Evolutionary conservation across 2,888 invertebrate species (phyloP).

Genomic region (Halictus quadricinctus): DNA sequence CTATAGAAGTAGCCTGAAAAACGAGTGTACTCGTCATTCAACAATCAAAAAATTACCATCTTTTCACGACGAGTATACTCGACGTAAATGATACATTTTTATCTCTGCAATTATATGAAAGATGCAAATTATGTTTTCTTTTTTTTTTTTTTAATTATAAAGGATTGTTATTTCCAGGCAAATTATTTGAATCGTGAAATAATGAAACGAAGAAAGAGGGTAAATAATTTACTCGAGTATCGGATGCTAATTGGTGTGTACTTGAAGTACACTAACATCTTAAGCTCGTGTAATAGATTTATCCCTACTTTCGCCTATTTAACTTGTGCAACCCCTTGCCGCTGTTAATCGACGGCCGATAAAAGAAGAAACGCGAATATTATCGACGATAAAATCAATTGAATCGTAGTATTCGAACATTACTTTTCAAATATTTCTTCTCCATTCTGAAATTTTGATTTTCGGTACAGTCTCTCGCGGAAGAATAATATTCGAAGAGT

Average conservation of each 20-base stretch:
- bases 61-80: not conserved
- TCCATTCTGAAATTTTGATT: not conserved
- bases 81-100: not conserved
- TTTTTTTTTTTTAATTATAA: not conserved
- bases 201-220: not conserved
- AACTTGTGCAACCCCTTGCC: slow-evolving; percentile 4
- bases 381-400: not conserved
- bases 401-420: not conserved
- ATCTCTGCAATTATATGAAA: not conserved
- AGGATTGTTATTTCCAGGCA: not conserved
- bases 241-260: not conserved
- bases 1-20: not conserved
- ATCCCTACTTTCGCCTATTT: not conserved
- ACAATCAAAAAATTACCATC: not conserved
- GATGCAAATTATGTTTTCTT: not conserved
- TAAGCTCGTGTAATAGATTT: slow-evolving; percentile 8
- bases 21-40: not conserved
- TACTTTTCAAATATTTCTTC: not conserved
- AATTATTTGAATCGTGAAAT: not conserved
- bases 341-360: slow-evolving; percentile 1
- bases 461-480: not conserved
- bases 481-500: not conserved
- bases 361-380: not conserved
- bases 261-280: not conserved
- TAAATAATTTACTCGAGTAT: not conserved